Base-by-base conservation (phyloP, 2,113 vertebrate species). In the Hydrochoerus hydrochaeris region DNA sequence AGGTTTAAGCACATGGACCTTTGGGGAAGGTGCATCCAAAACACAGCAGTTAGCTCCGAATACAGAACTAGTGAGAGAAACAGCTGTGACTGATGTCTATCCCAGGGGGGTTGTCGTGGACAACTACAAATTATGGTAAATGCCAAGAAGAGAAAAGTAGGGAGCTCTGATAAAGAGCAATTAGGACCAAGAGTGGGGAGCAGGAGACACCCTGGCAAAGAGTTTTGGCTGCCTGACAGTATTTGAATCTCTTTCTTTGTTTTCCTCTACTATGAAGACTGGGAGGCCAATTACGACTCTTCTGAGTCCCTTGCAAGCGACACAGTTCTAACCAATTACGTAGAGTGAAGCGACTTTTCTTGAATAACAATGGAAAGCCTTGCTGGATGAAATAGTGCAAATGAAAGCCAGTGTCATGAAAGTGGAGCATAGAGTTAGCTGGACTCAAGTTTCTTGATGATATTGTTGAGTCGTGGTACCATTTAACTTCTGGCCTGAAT, bases 221-320 rank as follows among this genome's bases (percentile, higher is more conserved):
- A 46, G 9, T 1, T 26, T 44, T n/a, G 13, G 16, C 17, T 63
- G 14, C 35, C 58, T 19, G 26, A 63, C 69, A 17, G 20, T 44
- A 75, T 49, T 63, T 22, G 9, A 16, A 24, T 24, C 13, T 35
- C 60, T 46, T 89, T 57, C 60, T 69, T 65, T 84, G 86, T 58
- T 3, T 9, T 49, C 46, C 46, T 97, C 57, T 85, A 8, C 10
- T 41, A 11, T 1, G 35, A 17, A 97, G 58, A 10, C 6, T 57
- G 54, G 52, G 22, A 90, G 91, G 78, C 82, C 78, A 94, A 91
- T 67, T 13, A 12, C 30, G 54, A 22, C 85, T 90, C 96, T 94
- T 35, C 58, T 73, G 30, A 81, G 58, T 69, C 5, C 28, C n/a
- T 80, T 54, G 81, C 41, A 92, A 16, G 20, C 57, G 54, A 54